phyloP scores from a whole-genome alignment of 2,113 vertebrate genomes.

The Grus americana region DNA sequence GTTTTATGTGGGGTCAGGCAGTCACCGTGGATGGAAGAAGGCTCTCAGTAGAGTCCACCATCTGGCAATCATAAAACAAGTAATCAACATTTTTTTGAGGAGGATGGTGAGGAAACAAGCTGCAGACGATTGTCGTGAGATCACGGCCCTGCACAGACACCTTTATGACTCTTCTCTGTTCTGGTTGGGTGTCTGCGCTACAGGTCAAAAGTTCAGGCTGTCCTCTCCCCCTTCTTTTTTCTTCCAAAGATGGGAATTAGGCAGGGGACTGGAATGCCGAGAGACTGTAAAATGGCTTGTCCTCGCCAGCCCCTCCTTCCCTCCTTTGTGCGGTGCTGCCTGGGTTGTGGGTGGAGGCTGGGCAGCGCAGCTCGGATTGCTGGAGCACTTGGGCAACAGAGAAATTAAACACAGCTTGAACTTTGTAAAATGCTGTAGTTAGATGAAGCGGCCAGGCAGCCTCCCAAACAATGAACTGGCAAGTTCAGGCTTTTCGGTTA shows the following conservation, averaged over 20 bases:
- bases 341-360: not conserved
- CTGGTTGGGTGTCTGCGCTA: constrained; percentile 60
- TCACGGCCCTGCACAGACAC: constrained; percentile 62
- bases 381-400: not conserved
- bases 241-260: constrained; percentile 61
- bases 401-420: not conserved
- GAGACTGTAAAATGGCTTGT: constrained; percentile 58
- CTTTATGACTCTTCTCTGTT: constrained; percentile 51
- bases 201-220: constrained; percentile 81
- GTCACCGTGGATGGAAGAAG: constrained; percentile 63
- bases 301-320: not conserved
- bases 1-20: constrained; percentile 75
- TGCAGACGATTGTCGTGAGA: constrained; percentile 64
- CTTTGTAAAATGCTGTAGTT: not conserved
- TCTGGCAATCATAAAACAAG: constrained; percentile 91
- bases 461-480: not conserved
- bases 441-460: not conserved
- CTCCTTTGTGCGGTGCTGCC: not conserved
- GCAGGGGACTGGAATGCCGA: constrained; percentile 51
- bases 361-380: not conserved
- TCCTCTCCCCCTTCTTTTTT: constrained; percentile 32
- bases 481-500: not conserved
- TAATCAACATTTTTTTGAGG: constrained; percentile 76
- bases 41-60: constrained; percentile 74
- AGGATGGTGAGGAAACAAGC: constrained; percentile 64